These are phyloP conservation scores for Oligia fasciuncula DNA, from an alignment of 2,888 invertebrate genomes.

Conservation along the genomic window DNA sequence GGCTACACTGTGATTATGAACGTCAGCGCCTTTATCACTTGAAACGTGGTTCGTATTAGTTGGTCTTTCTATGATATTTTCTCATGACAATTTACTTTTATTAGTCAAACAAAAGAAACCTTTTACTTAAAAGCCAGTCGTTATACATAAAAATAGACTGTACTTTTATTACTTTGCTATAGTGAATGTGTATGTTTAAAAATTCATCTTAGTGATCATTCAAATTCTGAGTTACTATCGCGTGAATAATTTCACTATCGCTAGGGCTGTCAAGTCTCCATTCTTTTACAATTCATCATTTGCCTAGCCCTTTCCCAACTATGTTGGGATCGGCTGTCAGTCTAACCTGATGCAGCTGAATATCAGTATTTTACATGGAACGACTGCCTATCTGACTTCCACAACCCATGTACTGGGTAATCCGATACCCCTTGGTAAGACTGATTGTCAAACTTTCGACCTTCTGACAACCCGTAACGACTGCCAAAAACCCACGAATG, in stretches of 20 bases:
- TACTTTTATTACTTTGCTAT: slow-evolving; percentile 22
- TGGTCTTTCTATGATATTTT: slow-evolving; percentile 5
- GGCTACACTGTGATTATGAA: neutral
- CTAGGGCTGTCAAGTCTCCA: slow-evolving; percentile 40
- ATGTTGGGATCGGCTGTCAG: neutral
- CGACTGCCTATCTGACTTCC: neutral
- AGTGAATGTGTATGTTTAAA: slow-evolving; percentile 24
- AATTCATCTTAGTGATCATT: slow-evolving; percentile 40
- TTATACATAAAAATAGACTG: slow-evolving; percentile 31
- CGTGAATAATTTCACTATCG: slow-evolving; percentile 43
- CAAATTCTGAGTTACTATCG: slow-evolving; percentile 32
- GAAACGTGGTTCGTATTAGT: slow-evolving; percentile 19
- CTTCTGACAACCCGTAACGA: neutral
- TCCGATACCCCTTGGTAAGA: neutral
- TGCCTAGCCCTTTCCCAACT: neutral
- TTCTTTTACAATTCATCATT: neutral
- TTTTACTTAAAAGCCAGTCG: slow-evolving; percentile 12
- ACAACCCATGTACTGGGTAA: neutral
- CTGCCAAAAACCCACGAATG: too few species aligned
- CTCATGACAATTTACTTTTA: slow-evolving; percentile 13
- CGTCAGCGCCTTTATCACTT: neutral
- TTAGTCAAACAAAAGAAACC: slow-evolving; percentile 9
- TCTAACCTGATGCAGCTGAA: neutral
- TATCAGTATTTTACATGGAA: neutral
- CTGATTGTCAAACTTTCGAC: neutral